phyloP scores from a whole-genome alignment of 2,797 vertebrate species.

The Sebastes steindachneri region DNA sequence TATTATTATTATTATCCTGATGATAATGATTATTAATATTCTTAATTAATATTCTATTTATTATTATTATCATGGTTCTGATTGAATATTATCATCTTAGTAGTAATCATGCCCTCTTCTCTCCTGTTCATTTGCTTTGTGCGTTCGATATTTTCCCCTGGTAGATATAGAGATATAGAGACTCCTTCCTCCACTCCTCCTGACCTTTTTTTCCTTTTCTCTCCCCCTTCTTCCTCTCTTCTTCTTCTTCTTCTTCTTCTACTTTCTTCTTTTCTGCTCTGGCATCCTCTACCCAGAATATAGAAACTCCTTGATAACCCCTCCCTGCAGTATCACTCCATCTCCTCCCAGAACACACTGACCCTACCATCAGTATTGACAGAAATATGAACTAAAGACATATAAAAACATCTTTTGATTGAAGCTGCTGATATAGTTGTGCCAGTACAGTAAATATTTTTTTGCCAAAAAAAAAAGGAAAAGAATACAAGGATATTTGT shows the following conservation, averaged over 20 bases:
- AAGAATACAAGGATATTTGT: slow-evolving; percentile 23
- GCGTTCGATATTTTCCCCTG: slow-evolving; percentile 92
- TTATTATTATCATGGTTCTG: slow-evolving; percentile 73
- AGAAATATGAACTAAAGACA: slow-evolving; percentile 37
- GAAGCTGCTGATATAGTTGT: slow-evolving; percentile 59
- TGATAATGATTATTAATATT: slow-evolving; percentile 83
- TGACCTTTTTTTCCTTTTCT: background rate
- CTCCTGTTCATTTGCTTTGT: slow-evolving; percentile 85
- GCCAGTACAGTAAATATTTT: slow-evolving; percentile 46
- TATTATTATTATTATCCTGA: slow-evolving; percentile 87
- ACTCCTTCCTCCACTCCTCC: slow-evolving; percentile 31
- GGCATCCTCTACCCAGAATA: slow-evolving; percentile 49
- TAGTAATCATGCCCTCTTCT: slow-evolving; percentile 70
- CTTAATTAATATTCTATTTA: slow-evolving; percentile 77
- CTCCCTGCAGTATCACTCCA: slow-evolving; percentile 33
- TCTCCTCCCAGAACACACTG: slow-evolving; percentile 32
- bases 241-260: slow-evolving; percentile 25
- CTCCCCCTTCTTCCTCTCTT: slow-evolving; percentile 17
- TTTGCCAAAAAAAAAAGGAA: slow-evolving; percentile 35
- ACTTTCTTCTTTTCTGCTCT: slow-evolving; percentile 39
- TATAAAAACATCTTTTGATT: slow-evolving; percentile 31
- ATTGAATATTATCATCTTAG: slow-evolving; percentile 81
- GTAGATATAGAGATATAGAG: slow-evolving; percentile 67
- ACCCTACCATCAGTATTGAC: slow-evolving; percentile 47
- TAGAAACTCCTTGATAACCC: slow-evolving; percentile 27